Percentiles rank a stretch among this genome's conserved stretches.
phyloP scores from a whole-genome alignment of 2,797 vertebrate species.

The Echeneis naucrates region DNA sequence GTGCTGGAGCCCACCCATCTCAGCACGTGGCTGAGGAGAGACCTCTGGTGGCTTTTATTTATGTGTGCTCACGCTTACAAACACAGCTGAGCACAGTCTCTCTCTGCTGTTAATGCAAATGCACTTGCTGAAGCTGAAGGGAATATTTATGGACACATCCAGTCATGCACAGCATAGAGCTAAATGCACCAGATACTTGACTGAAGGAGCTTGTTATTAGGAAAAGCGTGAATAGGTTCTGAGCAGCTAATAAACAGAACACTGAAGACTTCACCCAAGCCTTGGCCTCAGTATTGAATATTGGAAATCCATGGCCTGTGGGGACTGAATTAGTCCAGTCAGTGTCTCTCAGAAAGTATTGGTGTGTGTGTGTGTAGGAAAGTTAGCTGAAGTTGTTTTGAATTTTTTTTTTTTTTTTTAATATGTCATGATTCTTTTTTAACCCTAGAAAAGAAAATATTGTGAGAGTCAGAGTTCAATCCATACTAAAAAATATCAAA shows the following conservation, averaged over 20 bases:
- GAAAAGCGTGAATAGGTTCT: constrained; percentile 1
- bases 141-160: constrained; percentile 1
- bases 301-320: background rate
- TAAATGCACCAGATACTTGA: constrained; percentile 12
- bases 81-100: constrained; percentile 5
- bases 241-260: constrained; percentile 14
- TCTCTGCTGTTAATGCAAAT: constrained; percentile 12
- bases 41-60: constrained; percentile 50
- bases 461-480: no score
- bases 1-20: constrained; percentile 57
- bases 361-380: no score
- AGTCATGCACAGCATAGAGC: background rate
- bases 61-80: constrained; percentile 42
- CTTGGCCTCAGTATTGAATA: background rate
- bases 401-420: no score
- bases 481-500: background rate
- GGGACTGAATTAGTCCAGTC: background rate
- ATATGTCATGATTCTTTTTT: no score
- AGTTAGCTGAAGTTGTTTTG: no score
- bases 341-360: background rate
- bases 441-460: no score
- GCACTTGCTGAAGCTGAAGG: constrained; percentile 14
- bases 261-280: background rate
- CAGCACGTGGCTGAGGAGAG: constrained; percentile 52
- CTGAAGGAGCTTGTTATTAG: constrained; percentile 8